Evolutionary conservation across 2,113 vertebrate genomes (phyloP).

Genomic region (Lampris incognitus): DNA sequence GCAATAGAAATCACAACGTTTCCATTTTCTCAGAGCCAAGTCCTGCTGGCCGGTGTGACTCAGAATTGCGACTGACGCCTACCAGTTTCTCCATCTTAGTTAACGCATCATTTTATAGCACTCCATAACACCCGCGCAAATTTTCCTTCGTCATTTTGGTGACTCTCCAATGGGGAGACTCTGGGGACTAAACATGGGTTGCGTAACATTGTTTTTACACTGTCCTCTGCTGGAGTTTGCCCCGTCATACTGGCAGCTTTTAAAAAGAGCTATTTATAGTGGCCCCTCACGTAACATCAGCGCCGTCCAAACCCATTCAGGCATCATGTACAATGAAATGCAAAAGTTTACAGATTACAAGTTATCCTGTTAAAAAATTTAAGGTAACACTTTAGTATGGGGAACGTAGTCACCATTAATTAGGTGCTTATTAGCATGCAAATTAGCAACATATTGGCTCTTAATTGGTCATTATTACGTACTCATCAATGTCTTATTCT

Average conservation of each 20-base stretch:
- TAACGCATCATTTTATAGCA: not conserved
- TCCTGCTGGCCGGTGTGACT: not conserved
- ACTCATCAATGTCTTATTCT: too few relatives aligned
- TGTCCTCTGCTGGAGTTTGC: not conserved
- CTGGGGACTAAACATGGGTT: not conserved
- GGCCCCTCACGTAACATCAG: slow-evolving; percentile 2
- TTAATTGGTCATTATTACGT: too few relatives aligned
- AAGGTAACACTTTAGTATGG: too few relatives aligned
- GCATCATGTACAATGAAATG: too few relatives aligned
- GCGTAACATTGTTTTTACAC: not conserved
- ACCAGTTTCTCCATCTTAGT: not conserved
- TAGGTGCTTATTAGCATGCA: too few relatives aligned
- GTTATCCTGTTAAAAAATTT: too few relatives aligned
- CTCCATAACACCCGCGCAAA: not conserved
- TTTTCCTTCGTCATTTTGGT: not conserved
- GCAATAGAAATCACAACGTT: not conserved
- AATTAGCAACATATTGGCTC: too few relatives aligned
- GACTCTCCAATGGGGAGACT: not conserved
- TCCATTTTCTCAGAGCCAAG: not conserved
- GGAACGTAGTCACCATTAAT: too few relatives aligned
- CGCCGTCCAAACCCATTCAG: not conserved
- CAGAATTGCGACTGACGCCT: not conserved
- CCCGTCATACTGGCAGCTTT: not conserved
- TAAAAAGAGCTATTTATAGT: slow-evolving; percentile 26
- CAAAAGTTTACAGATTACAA: too few relatives aligned